These are phyloP conservation scores for Melipona beecheii DNA, from an alignment of 2,888 invertebrate genomes.

Conservation along the genomic window DNA sequence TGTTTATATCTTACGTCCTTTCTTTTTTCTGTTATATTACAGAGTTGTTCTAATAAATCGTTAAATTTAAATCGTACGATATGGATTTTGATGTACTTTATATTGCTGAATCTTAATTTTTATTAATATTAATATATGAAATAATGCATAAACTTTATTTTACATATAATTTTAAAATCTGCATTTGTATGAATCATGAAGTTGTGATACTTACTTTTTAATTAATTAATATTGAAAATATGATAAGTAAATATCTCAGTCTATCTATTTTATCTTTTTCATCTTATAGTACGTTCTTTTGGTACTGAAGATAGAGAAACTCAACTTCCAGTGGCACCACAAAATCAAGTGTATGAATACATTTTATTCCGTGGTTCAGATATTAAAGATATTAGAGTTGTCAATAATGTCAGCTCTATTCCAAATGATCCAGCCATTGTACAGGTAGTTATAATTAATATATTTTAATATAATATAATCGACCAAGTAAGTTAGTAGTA, in stretches of 20 bases:
- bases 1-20: constrained; percentile 66
- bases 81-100: background rate
- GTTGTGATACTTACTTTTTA: background rate
- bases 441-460: constrained; percentile 85
- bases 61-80: constrained; percentile 50
- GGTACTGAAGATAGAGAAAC: constrained; percentile 99
- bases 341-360: constrained; percentile 99
- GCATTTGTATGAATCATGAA: background rate
- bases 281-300: constrained; percentile 94
- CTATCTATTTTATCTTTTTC: constrained; percentile 4
- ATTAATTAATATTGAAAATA: constrained; percentile 4
- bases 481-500: background rate
- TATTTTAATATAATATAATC: background rate
- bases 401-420: constrained; percentile 93
- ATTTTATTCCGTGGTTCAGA: constrained; percentile 99
- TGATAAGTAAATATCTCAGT: constrained; percentile 12
- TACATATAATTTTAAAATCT: background rate
- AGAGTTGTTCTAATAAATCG: constrained; percentile 47
- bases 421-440: constrained; percentile 99
- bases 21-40: constrained; percentile 38
- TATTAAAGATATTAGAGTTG: constrained; percentile 99
- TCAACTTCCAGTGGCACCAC: constrained; percentile 96
- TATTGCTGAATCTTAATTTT: constrained; percentile 8
- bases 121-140: constrained; percentile 15
- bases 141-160: constrained; percentile 9